Conservation (phyloP, 2,113 vertebrate species). For the Coregonus clupeaformis region DNA sequence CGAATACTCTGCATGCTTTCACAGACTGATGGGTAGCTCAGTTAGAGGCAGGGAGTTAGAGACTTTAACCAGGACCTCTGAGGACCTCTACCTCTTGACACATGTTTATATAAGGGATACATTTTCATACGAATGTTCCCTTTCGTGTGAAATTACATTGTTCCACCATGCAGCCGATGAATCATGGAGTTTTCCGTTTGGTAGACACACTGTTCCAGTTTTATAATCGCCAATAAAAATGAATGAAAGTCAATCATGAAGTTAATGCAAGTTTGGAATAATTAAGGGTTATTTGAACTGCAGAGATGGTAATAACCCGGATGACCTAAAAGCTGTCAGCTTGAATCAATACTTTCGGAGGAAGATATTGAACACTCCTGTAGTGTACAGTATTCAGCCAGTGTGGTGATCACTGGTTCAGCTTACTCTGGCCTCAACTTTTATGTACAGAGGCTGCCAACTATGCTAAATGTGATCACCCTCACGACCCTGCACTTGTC, state of each 20-base stretch:
- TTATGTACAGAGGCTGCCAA: conserved; percentile 67
- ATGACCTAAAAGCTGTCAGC: conserved; percentile 40
- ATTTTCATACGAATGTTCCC: conserved; percentile 16
- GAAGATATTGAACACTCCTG: conserved; percentile 27
- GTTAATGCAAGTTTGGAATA: conserved; percentile 1
- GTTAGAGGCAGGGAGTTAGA: conserved; percentile 1
- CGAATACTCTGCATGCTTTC: conserved; percentile 34
- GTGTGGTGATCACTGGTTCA: background rate
- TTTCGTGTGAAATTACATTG: background rate
- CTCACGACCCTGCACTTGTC: background rate
- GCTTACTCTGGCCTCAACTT: background rate
- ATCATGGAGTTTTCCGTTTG: conserved; percentile 8
- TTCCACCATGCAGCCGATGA: conserved; percentile 13
- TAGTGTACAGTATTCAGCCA: background rate
- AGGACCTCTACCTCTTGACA: conserved; percentile 20
- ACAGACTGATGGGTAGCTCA: conserved; percentile 32
- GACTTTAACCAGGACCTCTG: conserved; percentile 6
- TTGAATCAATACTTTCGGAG: conserved; percentile 30
- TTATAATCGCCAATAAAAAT: conserved; percentile 2
- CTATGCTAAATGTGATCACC: conserved; percentile 40
- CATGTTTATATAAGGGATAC: conserved; percentile 32
- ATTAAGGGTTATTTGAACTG: background rate
- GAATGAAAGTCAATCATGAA: conserved; percentile 6
- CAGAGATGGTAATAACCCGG: conserved; percentile 5
- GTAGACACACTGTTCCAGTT: conserved; percentile 6